Percentiles rank a stretch among this genome's conserved stretches.
Conservation (phyloP, 2,113 vertebrate genomes). For the Sturnus vulgaris region DNA sequence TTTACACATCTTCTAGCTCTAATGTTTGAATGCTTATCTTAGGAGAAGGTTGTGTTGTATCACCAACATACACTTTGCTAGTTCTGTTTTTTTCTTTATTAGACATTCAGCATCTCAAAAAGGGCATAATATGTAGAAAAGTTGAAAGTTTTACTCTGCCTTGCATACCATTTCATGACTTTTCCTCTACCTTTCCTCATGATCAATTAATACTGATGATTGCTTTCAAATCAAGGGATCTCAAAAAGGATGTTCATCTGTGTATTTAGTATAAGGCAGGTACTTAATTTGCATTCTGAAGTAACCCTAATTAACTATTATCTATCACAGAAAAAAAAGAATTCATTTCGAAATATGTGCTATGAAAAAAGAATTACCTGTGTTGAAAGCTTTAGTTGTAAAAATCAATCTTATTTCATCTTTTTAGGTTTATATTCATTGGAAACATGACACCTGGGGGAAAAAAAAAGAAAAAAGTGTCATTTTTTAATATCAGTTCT, state of each 20-base stretch:
- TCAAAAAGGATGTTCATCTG: not conserved
- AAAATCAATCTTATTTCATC: not conserved
- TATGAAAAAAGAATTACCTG: not conserved
- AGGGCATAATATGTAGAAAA: not conserved
- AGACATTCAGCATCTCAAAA: not conserved
- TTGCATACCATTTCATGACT: not conserved
- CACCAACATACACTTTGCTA: not conserved
- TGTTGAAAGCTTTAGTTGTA: not conserved
- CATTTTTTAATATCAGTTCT: not conserved
- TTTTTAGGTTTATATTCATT: not conserved
- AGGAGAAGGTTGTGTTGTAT: not conserved
- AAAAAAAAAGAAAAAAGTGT: not conserved
- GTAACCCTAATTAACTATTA: not conserved
- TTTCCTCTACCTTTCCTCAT: not conserved
- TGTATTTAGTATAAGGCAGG: not conserved
- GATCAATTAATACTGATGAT: not conserved
- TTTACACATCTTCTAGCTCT: not conserved
- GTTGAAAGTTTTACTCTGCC: not conserved
- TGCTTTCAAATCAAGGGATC: not conserved
- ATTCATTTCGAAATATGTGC: not conserved
- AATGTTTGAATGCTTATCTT: not conserved
- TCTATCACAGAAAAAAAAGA: not conserved
- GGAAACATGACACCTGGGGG: not conserved
- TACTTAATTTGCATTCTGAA: not conserved
- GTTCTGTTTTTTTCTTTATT: not conserved